Conservation (phyloP, 2,113 vertebrate genomes). For the Chunga burmeisteri region DNA sequence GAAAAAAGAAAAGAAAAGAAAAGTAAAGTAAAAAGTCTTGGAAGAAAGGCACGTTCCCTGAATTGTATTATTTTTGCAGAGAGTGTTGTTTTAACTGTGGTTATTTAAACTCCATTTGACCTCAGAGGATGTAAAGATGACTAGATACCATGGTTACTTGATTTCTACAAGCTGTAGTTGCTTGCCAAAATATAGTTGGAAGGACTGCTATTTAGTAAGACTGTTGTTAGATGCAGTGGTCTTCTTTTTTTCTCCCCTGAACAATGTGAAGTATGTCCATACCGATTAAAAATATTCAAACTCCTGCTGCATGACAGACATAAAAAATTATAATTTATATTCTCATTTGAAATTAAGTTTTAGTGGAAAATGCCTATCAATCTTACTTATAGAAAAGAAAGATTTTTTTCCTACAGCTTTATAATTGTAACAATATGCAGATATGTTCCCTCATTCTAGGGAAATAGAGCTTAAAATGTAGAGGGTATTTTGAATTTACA, state of each 20-base stretch:
- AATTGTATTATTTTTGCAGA: background rate
- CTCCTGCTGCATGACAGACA: background rate
- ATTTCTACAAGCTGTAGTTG: conserved; percentile 15
- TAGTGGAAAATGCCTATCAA: conserved; percentile 57
- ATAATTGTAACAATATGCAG: conserved; percentile 57
- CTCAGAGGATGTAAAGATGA: background rate
- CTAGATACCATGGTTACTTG: background rate
- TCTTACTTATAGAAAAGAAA: conserved; percentile 67
- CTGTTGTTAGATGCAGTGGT: background rate
- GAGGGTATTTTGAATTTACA: conserved; percentile 64
- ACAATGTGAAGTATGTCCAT: background rate
- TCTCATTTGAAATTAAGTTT: conserved; percentile 67
- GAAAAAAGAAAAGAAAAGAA: background rate
- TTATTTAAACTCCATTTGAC: background rate
- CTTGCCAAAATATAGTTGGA: background rate
- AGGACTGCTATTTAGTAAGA: background rate
- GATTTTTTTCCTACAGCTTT: conserved; percentile 58
- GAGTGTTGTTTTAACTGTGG: background rate
- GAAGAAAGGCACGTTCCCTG: background rate
- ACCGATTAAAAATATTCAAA: conserved; percentile 49
- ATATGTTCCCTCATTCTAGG: conserved; percentile 60
- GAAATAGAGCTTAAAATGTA: conserved; percentile 62
- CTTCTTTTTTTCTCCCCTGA: background rate
- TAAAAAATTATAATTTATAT: conserved; percentile 36
- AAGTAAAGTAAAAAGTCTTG: background rate